phyloP scores from a whole-genome alignment of 2,113 vertebrate species.

The Gobio gobio region DNA sequence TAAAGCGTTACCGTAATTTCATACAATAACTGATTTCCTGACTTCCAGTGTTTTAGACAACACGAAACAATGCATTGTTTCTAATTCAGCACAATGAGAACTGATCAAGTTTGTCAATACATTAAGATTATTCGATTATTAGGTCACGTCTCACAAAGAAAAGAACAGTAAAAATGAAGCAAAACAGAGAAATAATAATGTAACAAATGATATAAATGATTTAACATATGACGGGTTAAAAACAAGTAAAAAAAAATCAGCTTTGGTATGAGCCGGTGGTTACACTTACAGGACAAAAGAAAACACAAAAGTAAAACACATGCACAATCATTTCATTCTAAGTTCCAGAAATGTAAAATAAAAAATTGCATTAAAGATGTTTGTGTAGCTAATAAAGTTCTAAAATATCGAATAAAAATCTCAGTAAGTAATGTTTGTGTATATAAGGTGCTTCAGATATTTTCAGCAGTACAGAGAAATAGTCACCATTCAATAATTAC shows the following conservation, averaged over 20 bases:
- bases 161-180: conserved; percentile 3
- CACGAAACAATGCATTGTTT: background rate
- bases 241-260: conserved; percentile 15
- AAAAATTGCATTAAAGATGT: background rate
- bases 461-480: background rate
- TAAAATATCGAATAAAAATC: background rate
- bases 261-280: conserved; percentile 41
- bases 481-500: background rate
- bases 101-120: background rate
- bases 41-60: background rate
- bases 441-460: conserved; percentile 23
- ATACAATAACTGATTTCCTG: background rate
- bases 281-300: conserved; percentile 20
- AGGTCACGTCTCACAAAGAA: background rate
- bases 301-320: background rate
- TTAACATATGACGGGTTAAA: conserved; percentile 39
- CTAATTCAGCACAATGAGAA: background rate
- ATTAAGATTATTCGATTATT: background rate
- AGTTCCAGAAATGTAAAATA: background rate
- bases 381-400: background rate
- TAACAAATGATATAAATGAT: conserved; percentile 43
- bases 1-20: background rate
- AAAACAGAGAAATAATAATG: conserved; percentile 15
- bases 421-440: background rate
- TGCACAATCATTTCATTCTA: background rate